Base-by-base conservation (phyloP, 2,113 vertebrate genomes). In the Nematolebias whitei region DNA sequence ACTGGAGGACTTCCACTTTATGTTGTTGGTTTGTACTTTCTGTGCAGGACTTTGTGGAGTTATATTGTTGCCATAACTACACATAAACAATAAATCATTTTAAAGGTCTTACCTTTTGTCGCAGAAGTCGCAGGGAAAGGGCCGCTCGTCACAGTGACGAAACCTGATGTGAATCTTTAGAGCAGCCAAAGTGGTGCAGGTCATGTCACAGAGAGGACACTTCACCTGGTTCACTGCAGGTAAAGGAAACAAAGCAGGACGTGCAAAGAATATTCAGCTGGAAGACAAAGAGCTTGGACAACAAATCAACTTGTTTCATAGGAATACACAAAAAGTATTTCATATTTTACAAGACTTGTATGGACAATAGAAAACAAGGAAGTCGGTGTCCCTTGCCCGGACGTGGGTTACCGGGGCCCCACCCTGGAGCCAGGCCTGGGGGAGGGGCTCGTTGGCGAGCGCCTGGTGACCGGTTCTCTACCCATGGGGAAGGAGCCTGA, bases 151-250 rank as follows among this genome's bases (percentile, higher is more conserved):
- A 24, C 82, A 87, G 85, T 92, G 91, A 2, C 83, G 76, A 59
- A 93, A 94, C 38, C 90, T 85, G 79, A 90, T 92, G 76, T 91
- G 93, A 51, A 89, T 82, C 80, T 91, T 94, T 73, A 93, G 81
- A 40, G 91, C 91, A 12, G 92, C 92, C 39, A 85, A 11, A 1
- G 82, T 92, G 5, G 90, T 90, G 71, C 92, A 92, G 39, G 80
- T 88, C 88, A 73, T 85, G 57, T 92, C 86, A 77, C 91, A 91
- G 51, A 91, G 76, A 0, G 87, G 86, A 76, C 79, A 89, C 5
- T 90, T 89, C n/a, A 92, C 80, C 23, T 76, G 87, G 74, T 89
- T 85, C 52, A 91, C 82, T 93, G 58, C 0, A 48, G 35, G 61
- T 22, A 11, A 54, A 50, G 43, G 19, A 38, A 8, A 38, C 0